phyloP scores from a whole-genome alignment of 2,113 vertebrate species.

The Labeo catla region DNA sequence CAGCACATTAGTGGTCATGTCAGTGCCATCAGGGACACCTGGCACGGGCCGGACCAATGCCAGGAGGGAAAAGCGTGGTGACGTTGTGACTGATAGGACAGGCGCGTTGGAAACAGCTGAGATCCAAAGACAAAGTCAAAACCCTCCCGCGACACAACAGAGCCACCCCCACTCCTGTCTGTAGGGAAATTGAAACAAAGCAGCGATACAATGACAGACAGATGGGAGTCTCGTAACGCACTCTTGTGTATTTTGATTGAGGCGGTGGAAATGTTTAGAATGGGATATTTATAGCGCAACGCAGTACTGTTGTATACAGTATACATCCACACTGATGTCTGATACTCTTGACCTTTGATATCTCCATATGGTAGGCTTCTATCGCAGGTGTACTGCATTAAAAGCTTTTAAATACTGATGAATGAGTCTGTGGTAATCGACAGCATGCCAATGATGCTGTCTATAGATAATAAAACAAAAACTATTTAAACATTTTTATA shows the following conservation, averaged over 20 bases:
- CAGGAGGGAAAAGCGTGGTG: slow-evolving; percentile 38
- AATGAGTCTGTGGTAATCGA: not conserved
- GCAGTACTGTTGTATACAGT: not conserved
- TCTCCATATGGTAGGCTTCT: slow-evolving; percentile 6
- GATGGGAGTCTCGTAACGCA: slow-evolving; percentile 15
- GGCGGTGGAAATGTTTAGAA: not conserved
- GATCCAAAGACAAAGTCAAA: slow-evolving; percentile 49
- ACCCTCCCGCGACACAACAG: slow-evolving; percentile 22
- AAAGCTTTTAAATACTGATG: not conserved
- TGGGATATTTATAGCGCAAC: slow-evolving; percentile 3
- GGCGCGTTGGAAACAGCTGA: slow-evolving; percentile 45
- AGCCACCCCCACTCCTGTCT: slow-evolving; percentile 13
- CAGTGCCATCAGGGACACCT: slow-evolving; percentile 60
- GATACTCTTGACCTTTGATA: slow-evolving; percentile 10
- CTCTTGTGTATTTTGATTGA: slow-evolving; percentile 18
- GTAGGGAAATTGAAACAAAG: slow-evolving; percentile 18
- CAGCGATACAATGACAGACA: slow-evolving; percentile 38
- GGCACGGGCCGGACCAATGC: slow-evolving; percentile 48
- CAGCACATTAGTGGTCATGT: slow-evolving; percentile 44
- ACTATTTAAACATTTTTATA: too few species aligned
- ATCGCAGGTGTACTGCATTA: not conserved
- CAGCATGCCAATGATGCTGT: not conserved
- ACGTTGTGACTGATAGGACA: slow-evolving; percentile 45
- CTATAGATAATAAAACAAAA: not conserved
- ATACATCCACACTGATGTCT: not conserved